Evolutionary conservation across 2,888 invertebrate species (phyloP).

Genomic region (Yponomeuta sedellus): DNA sequence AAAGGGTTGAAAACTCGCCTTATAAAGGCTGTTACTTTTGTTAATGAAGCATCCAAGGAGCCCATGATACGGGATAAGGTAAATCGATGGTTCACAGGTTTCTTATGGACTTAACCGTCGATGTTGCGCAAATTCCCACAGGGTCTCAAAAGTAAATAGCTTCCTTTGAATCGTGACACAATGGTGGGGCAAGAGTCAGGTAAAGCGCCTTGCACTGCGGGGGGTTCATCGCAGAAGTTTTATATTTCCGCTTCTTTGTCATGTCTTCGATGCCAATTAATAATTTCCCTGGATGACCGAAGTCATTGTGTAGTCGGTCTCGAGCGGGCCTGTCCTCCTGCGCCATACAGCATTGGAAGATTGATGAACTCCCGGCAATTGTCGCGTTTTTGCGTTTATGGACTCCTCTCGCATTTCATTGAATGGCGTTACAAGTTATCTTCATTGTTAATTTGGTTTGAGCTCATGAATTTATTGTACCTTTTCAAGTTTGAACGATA

Average conservation of each 20-base stretch:
- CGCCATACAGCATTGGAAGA: slow-evolving; percentile 61
- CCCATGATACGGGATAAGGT: slow-evolving; percentile 47
- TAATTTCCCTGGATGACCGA: slow-evolving; percentile 73
- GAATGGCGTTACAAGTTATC: slow-evolving; percentile 40
- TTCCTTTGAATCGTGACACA: slow-evolving; percentile 64
- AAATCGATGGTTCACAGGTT: slow-evolving; percentile 45
- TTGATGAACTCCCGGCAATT: slow-evolving; percentile 71
- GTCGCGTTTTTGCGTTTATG: slow-evolving; percentile 65
- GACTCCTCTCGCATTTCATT: slow-evolving; percentile 54
- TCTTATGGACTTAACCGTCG: slow-evolving; percentile 45
- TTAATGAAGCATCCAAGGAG: slow-evolving; percentile 37
- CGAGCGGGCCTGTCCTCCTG: slow-evolving; percentile 31
- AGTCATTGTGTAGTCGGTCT: slow-evolving; percentile 60
- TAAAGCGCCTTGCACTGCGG: slow-evolving; percentile 66
- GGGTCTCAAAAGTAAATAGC: slow-evolving; percentile 65
- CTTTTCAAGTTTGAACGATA: not conserved
- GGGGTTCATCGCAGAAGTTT: slow-evolving; percentile 68
- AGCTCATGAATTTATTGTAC: not conserved
- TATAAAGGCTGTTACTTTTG: slow-evolving; percentile 40
- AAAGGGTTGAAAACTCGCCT: slow-evolving; percentile 44
- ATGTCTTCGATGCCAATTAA: slow-evolving; percentile 64
- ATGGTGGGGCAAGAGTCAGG: slow-evolving; percentile 74
- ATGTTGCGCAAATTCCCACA: slow-evolving; percentile 73
- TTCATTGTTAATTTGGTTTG: slow-evolving; percentile 27
- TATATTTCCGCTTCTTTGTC: slow-evolving; percentile 77